Evolutionary conservation across 1,140 invertebrate species (phyloP).

Genomic region (Cyphomyrmex costatus): DNA sequence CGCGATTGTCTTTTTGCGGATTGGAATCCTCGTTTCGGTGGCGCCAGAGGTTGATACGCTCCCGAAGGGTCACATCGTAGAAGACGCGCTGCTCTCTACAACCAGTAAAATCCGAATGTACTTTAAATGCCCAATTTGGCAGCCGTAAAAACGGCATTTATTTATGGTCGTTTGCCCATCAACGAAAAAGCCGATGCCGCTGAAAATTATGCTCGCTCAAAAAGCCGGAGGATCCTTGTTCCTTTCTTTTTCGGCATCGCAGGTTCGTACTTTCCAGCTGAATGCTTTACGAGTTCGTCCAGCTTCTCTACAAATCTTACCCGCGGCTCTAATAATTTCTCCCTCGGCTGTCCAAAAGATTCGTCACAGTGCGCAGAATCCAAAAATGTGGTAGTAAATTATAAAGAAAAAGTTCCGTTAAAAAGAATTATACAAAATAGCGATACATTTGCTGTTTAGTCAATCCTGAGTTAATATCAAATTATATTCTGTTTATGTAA

Average conservation of each 20-base stretch:
- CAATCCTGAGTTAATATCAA: background rate
- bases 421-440: background rate
- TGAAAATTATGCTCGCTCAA: slow-evolving; percentile 82
- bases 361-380: background rate
- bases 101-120: slow-evolving; percentile 74
- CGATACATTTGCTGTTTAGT: background rate
- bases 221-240: slow-evolving; percentile 67
- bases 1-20: slow-evolving; percentile 36
- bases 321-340: background rate
- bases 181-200: slow-evolving; percentile 81
- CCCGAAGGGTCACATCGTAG: slow-evolving; percentile 29
- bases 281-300: slow-evolving; percentile 48
- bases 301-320: slow-evolving; percentile 9
- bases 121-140: slow-evolving; percentile 86
- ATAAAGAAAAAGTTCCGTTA: background rate
- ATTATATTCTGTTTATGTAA: background rate
- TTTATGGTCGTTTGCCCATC: slow-evolving; percentile 84
- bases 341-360: background rate
- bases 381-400: background rate
- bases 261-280: slow-evolving; percentile 13
- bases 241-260: slow-evolving; percentile 35
- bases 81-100: slow-evolving; percentile 65
- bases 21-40: slow-evolving; percentile 48
- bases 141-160: slow-evolving; percentile 87
- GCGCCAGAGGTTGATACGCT: slow-evolving; percentile 18